These are phyloP conservation scores for Cerastis rubricosa DNA, from an alignment of 2,888 invertebrate species.

Conservation along the genomic window DNA sequence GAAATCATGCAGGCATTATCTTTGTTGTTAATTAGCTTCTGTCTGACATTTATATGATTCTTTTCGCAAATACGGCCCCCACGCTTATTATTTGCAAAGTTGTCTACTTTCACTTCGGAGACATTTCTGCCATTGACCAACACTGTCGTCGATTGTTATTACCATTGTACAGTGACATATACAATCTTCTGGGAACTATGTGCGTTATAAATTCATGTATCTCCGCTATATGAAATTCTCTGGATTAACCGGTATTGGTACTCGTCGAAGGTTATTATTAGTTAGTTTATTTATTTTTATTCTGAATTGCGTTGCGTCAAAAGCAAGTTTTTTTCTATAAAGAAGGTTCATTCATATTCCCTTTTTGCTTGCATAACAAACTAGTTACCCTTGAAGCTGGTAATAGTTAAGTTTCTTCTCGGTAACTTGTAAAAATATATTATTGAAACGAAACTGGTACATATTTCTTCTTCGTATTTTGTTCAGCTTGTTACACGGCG, in stretches of 20 bases:
- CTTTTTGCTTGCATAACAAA: conserved; percentile 56
- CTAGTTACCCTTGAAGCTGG: conserved; percentile 49
- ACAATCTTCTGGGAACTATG: conserved; percentile 33
- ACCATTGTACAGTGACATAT: conserved; percentile 21
- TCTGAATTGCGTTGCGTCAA: conserved; percentile 45
- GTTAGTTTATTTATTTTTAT: conserved; percentile 46
- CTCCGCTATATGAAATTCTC: conserved; percentile 37
- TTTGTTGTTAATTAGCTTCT: conserved; percentile 67
- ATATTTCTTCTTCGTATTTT: conserved; percentile 51
- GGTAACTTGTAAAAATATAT: conserved; percentile 14
- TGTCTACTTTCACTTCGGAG: conserved; percentile 77
- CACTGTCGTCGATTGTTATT: conserved; percentile 59
- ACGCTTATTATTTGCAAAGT: conserved; percentile 78
- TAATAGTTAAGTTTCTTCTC: conserved; percentile 33
- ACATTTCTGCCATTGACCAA: conserved; percentile 71
- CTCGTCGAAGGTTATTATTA: conserved; percentile 41
- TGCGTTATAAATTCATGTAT: conserved; percentile 25
- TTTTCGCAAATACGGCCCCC: conserved; percentile 80
- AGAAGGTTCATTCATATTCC: conserved; percentile 48
- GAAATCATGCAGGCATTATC: conserved; percentile 63
- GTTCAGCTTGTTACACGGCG: conserved; percentile 60
- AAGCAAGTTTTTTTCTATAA: conserved; percentile 46
- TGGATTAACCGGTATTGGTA: conserved; percentile 55
- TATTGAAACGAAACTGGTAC: conserved; percentile 23
- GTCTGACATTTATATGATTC: conserved; percentile 76